phyloP scores from a whole-genome alignment of 2,113 vertebrate species.

The Crotalus helleri region DNA sequence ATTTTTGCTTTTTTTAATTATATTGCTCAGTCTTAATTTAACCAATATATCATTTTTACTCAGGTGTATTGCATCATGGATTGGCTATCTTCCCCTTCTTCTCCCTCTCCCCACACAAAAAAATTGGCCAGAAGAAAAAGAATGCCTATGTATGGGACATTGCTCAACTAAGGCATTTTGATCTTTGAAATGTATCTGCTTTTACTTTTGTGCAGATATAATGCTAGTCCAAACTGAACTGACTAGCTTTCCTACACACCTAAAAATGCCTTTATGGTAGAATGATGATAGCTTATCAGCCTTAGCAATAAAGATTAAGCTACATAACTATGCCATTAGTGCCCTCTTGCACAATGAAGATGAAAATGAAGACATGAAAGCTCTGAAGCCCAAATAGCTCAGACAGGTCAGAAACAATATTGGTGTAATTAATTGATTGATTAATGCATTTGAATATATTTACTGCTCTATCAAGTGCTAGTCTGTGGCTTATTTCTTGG shows the following conservation, averaged over 20 bases:
- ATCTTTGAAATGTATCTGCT: not conserved
- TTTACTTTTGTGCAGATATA: not conserved
- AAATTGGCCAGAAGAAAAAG: not conserved
- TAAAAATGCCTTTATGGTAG: not conserved
- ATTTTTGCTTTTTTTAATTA: constrained; percentile 44
- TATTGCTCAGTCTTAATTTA: constrained; percentile 45
- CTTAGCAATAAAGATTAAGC: not conserved
- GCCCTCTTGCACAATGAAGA: not conserved
- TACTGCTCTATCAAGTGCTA: not conserved
- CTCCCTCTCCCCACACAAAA: constrained; percentile 29
- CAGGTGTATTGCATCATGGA: not conserved
- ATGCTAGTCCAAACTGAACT: not conserved
- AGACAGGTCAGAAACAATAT: not conserved
- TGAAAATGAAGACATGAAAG: not conserved
- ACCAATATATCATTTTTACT: constrained; percentile 36
- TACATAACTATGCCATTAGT: not conserved
- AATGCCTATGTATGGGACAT: not conserved
- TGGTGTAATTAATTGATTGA: not conserved
- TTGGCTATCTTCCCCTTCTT: constrained; percentile 8
- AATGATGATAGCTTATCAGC: not conserved
- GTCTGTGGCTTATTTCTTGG: not conserved
- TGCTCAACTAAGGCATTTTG: not conserved
- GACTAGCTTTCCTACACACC: not conserved
- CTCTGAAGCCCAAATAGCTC: not conserved
- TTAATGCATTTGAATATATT: not conserved